Percentiles rank a stretch among this genome's conserved stretches.
phyloP scores from a whole-genome alignment of 1,140 invertebrate species.

The Pachypeltis micranthus region DNA sequence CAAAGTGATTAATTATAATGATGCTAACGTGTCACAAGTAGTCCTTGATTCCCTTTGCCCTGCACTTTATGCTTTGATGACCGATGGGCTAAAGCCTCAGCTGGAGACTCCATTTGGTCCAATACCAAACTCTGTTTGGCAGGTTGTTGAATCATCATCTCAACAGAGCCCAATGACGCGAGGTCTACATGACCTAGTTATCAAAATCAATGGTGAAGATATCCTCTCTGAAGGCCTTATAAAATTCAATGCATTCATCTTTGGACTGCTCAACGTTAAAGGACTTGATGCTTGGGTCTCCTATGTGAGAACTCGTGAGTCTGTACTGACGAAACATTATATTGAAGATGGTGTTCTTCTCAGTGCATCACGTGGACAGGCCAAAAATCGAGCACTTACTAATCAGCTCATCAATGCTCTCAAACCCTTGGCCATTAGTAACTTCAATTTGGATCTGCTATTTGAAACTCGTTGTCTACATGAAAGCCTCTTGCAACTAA shows the following conservation, averaged over 20 bases:
- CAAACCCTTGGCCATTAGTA: constrained; percentile 59
- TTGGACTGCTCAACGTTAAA: constrained; percentile 72
- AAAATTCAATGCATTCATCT: constrained; percentile 81
- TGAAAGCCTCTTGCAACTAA: constrained; percentile 55
- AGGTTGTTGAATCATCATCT: constrained; percentile 73
- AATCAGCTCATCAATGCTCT: constrained; percentile 60
- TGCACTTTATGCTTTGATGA: constrained; percentile 68
- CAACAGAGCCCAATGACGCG: constrained; percentile 74
- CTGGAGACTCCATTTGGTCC: constrained; percentile 76
- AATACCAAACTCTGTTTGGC: constrained; percentile 79
- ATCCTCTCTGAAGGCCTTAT: constrained; percentile 69
- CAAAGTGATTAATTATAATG: constrained; percentile 39
- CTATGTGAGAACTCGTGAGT: constrained; percentile 67
- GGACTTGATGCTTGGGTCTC: constrained; percentile 76
- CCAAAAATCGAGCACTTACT: constrained; percentile 48
- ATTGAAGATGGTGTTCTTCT: constrained; percentile 55
- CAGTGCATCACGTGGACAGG: constrained; percentile 50
- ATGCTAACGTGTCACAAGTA: constrained; percentile 46
- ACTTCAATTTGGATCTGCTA: constrained; percentile 67
- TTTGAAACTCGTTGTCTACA: constrained; percentile 67
- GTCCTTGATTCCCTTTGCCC: constrained; percentile 61
- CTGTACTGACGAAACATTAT: constrained; percentile 70
- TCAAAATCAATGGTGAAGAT: constrained; percentile 73
- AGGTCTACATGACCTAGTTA: constrained; percentile 72
- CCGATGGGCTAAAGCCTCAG: constrained; percentile 66